Evolutionary conservation across 1,140 invertebrate genomes (phyloP).

Genomic region (Contarinia nasturtii): DNA sequence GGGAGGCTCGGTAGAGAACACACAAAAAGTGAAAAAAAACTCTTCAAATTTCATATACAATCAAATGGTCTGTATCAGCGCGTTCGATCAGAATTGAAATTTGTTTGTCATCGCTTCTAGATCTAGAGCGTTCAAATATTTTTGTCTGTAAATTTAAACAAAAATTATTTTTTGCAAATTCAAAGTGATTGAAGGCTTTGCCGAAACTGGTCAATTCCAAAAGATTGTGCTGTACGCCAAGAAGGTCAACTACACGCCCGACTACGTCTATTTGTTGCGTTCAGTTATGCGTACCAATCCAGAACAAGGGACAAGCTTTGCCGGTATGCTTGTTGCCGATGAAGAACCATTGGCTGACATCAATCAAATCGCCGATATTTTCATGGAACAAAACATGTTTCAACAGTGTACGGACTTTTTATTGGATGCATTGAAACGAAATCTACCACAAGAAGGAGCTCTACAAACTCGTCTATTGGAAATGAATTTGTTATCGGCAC

Average conservation of each 20-base stretch:
- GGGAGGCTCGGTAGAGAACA: too few relatives aligned
- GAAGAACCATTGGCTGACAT: conserved; percentile 96
- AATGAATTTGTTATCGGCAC: conserved; percentile 98
- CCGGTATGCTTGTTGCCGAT: conserved; percentile 92
- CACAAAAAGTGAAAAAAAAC: too few relatives aligned
- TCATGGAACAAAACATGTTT: conserved; percentile 98
- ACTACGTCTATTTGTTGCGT: conserved; percentile 90
- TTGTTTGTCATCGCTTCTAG: too few relatives aligned
- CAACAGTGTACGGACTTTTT: conserved; percentile 98
- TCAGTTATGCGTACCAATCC: conserved; percentile 96
- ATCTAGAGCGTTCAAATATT: too few relatives aligned
- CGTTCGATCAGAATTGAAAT: too few relatives aligned
- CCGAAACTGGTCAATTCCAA: conserved; percentile 98
- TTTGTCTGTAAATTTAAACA: too few relatives aligned
- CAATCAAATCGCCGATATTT: conserved; percentile 97
- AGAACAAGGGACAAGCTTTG: conserved; percentile 76
- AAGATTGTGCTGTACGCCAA: conserved; percentile 99
- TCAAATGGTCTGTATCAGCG: too few relatives aligned
- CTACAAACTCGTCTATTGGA: conserved; percentile 92
- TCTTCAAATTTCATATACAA: too few relatives aligned
- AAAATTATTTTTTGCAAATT: too few relatives aligned
- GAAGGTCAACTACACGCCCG: conserved; percentile 96
- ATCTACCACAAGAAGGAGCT: conserved; percentile 84
- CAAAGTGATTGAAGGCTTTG: conserved; percentile 99
- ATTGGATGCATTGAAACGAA: conserved; percentile 95